A percentile compares a stretch with the other conserved stretches of the same genome.
Conservation (phyloP, 2,113 vertebrate genomes). For the Calonectris borealis region DNA sequence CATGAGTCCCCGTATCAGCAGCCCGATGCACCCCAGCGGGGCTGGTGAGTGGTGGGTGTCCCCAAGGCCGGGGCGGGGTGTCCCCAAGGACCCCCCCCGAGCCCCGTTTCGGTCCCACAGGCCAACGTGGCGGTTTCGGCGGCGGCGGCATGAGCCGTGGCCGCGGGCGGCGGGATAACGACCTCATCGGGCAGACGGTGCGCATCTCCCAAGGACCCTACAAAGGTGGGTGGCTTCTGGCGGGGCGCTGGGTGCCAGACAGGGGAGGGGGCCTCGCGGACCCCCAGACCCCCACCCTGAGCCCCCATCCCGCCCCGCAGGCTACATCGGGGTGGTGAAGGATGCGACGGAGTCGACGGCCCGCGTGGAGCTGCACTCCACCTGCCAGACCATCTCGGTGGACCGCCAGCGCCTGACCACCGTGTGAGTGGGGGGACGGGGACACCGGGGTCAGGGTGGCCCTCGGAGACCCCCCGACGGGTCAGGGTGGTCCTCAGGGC, state of each 20-base stretch:
- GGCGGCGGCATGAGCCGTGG: constrained; percentile 86
- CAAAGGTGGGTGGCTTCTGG: constrained; percentile 78
- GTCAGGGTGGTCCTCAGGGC: not conserved
- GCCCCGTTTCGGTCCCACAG: not conserved
- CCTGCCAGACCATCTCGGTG: constrained; percentile 96
- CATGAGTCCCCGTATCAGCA: constrained; percentile 96
- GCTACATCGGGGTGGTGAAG: constrained; percentile 94
- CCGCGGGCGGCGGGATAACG: constrained; percentile 89
- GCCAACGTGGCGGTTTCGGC: constrained; percentile 78
- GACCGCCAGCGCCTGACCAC: constrained; percentile 90
- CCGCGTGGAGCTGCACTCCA: constrained; percentile 91
- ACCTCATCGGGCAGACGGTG: constrained; percentile 94
- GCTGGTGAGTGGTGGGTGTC: constrained; percentile 69
- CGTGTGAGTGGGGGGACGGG: constrained; percentile 65
- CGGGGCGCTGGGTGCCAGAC: too few species aligned
- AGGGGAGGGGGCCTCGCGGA: not conserved
- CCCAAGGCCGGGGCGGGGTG: fast-evolving
- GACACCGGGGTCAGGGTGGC: too few species aligned
- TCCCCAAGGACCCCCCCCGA: not conserved
- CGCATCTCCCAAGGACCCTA: constrained; percentile 95
- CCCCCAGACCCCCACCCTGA: fast-evolving
- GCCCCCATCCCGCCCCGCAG: not conserved
- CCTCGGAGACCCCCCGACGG: fast-evolving
- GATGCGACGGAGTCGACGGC: constrained; percentile 94
- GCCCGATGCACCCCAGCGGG: constrained; percentile 87